Evolutionary conservation across 1,140 invertebrate genomes (phyloP), one percentile per base, ranked within the genome.

Genomic region (Cyphomyrmex costatus): DNA sequence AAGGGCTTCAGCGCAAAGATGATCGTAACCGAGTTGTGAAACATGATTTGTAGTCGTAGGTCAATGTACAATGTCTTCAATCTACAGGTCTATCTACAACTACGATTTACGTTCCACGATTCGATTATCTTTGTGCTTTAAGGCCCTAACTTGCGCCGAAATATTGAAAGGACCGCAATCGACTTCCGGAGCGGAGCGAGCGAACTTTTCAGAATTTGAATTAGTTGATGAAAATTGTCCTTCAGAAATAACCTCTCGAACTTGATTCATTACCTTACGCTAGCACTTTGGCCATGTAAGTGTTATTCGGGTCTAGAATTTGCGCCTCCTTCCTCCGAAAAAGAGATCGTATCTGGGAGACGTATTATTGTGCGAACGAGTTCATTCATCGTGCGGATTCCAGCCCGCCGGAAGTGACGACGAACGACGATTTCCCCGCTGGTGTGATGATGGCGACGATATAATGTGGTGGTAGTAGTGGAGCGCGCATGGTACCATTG

Each of bases 361-460:
- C 79, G 79, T 68, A 42, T 68, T 68, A 86, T 89, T 89, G 84
- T 78, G 68, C 86, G 65, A 90, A 86, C 90, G 74, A 84, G 87
- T 88, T 88, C 89, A 86, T 88, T 87, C 85, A 85, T 91, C 85
- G 85, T 84, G 21, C 80, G 83, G 71, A 90, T 88, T 89, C 87
- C 84, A 85, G 87, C 61, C 60, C 65, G 82, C 51, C 89, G 90
- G 90, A 91, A 91, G 87, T 87, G 87, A 91, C 78, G 89, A 73
- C 42, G 33, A 60, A 60, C 12, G 49, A 63, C 76, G 33, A 68
- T 70, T 88, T 89, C 87, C 85, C 77, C 71, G 74, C 58, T 42
- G 19, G 10, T 24, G 33, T 30, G 2, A 36, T 14, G n/a, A n/a
- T 12, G 33, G 63, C 3, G n/a, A 53, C 36, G 46, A 0, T 58